These are phyloP conservation scores for Urosaurus nigricauda DNA, from an alignment of 2,797 vertebrate species.

Conservation along the genomic window DNA sequence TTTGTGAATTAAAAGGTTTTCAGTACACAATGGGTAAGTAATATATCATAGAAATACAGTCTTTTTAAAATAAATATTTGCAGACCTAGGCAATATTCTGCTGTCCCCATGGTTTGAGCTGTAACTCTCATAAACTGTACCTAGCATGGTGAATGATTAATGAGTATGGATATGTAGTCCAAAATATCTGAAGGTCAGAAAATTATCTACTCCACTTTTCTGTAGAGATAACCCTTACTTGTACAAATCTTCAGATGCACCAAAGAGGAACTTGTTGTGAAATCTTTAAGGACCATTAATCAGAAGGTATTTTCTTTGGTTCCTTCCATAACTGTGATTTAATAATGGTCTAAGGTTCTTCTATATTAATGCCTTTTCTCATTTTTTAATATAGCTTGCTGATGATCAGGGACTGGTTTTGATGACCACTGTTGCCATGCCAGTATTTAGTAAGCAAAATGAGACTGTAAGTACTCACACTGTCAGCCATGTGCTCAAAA, in stretches of 20 bases:
- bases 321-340: background rate
- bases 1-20: constrained; percentile 19
- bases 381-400: constrained; percentile 83
- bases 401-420: constrained; percentile 88
- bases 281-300: constrained; percentile 39
- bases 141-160: background rate
- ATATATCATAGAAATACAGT: constrained; percentile 27
- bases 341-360: constrained; percentile 37
- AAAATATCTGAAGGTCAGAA: background rate
- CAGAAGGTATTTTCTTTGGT: constrained; percentile 13
- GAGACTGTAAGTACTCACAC: constrained; percentile 91
- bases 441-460: constrained; percentile 98
- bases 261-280: constrained; percentile 49
- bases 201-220: background rate
- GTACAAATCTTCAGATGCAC: constrained; percentile 6
- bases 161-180: background rate
- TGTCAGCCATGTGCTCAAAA: constrained; percentile 17
- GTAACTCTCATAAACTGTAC: background rate
- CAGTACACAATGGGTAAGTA: background rate
- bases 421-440: constrained; percentile 98
- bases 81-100: background rate
- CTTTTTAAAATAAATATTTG: constrained; percentile 39
- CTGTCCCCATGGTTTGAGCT: background rate
- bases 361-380: constrained; percentile 64
- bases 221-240: constrained; percentile 19